Conservation (phyloP, 2,797 vertebrate genomes). For the Craterocephalus amniculus region DNA sequence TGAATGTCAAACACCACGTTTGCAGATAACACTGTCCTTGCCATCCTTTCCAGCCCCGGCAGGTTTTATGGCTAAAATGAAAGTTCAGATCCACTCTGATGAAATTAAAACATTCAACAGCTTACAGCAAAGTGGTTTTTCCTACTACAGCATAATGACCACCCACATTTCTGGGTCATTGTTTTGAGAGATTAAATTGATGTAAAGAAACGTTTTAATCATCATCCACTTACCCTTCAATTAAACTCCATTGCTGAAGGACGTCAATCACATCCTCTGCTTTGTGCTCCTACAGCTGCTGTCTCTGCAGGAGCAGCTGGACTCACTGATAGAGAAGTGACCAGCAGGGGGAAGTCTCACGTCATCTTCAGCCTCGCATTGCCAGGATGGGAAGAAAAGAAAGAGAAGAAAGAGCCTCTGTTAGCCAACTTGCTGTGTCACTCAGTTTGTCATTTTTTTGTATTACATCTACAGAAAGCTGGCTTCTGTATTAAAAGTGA, state of each 20-base stretch:
- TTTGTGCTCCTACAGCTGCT: constrained; percentile 84
- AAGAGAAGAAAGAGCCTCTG: constrained; percentile 32
- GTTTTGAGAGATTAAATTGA: constrained; percentile 66
- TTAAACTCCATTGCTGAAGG: constrained; percentile 66
- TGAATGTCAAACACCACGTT: constrained; percentile 35
- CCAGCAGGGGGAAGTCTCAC: constrained; percentile 77
- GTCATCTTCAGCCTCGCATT: constrained; percentile 38
- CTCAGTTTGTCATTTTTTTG: constrained; percentile 29
- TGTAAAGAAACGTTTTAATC: constrained; percentile 71
- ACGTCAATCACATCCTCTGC: constrained; percentile 70
- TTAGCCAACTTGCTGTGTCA: constrained; percentile 54
- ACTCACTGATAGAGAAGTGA: constrained; percentile 87
- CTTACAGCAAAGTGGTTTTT: constrained; percentile 11
- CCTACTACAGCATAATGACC: constrained; percentile 11
- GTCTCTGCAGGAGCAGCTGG: constrained; percentile 87
- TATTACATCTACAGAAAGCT: background rate
- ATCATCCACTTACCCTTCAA: constrained; percentile 75
- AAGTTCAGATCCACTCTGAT: constrained; percentile 39
- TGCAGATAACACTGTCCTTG: background rate
- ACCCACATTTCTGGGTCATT: constrained; percentile 49
- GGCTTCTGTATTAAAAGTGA: constrained; percentile 23
- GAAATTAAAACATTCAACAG: constrained; percentile 40
- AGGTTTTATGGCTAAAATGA: constrained; percentile 19
- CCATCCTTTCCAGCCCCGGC: constrained; percentile 12
- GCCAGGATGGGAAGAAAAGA: constrained; percentile 22